These are phyloP conservation scores for Thryonomys swinderianus DNA, from an alignment of 2,113 vertebrate species.

Conservation along the genomic window DNA sequence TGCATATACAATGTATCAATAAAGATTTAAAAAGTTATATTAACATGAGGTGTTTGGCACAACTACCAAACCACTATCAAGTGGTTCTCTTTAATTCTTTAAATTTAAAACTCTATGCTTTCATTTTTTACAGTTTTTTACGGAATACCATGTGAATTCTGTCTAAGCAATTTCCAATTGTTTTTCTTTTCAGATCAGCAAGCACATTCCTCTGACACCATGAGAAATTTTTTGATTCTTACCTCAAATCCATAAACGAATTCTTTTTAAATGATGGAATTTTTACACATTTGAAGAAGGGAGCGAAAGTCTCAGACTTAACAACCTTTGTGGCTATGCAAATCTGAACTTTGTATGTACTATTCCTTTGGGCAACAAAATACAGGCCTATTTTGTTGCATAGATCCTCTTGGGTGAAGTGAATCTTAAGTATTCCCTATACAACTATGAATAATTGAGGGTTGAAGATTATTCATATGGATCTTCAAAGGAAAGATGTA, in stretches of 20 bases:
- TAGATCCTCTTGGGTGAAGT: constrained; percentile 32
- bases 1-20: too few relatives aligned
- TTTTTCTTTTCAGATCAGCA: constrained; percentile 48
- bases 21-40: too few relatives aligned
- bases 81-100: constrained; percentile 11
- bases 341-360: background rate
- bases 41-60: background rate
- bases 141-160: constrained; percentile 15
- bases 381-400: background rate
- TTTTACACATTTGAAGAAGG: constrained; percentile 14
- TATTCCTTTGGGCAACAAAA: constrained; percentile 27
- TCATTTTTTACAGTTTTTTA: background rate
- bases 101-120: constrained; percentile 11
- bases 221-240: background rate
- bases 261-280: constrained; percentile 14
- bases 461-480: constrained; percentile 69
- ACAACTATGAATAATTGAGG: constrained; percentile 59
- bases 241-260: background rate
- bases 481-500: constrained; percentile 41
- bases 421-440: constrained; percentile 58
- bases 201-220: background rate
- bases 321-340: background rate
- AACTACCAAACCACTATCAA: background rate
- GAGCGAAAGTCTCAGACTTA: constrained; percentile 21
- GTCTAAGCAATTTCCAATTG: background rate